Conservation (phyloP, 2,888 invertebrate species). For the Pharmacophagus antenor region DNA sequence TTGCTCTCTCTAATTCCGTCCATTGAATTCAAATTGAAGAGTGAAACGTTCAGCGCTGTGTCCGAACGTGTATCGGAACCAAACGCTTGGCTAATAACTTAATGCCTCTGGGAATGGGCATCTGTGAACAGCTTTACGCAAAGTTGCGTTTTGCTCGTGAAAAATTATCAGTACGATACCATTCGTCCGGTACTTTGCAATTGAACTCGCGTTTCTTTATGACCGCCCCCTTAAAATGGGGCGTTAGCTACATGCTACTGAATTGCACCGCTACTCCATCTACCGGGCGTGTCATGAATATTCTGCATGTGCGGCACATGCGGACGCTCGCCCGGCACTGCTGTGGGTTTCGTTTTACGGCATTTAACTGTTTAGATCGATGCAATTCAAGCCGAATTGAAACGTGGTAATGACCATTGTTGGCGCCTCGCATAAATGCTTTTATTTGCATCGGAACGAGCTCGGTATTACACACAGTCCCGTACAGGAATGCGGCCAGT, state of each 20-base stretch:
- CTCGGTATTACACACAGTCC: conserved; percentile 53
- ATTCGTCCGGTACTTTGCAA: conserved; percentile 39
- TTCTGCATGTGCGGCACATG: conserved; percentile 58
- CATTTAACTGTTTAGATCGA: conserved; percentile 65
- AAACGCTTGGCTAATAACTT: conserved; percentile 74
- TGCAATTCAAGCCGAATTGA: conserved; percentile 60
- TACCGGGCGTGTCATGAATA: conserved; percentile 58
- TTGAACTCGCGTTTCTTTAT: conserved; percentile 44
- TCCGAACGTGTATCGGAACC: conserved; percentile 59
- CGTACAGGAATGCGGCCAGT: conserved; percentile 49
- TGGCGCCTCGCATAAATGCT: conserved; percentile 63
- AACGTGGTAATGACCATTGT: conserved; percentile 73
- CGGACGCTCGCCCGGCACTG: conserved; percentile 43
- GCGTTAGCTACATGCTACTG: conserved; percentile 39
- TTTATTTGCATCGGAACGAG: conserved; percentile 72
- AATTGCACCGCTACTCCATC: conserved; percentile 50
- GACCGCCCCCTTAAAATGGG: conserved; percentile 33
- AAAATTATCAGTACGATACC: conserved; percentile 38
- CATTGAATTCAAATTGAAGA: conserved; percentile 78
- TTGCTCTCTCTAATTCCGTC: conserved; percentile 65
- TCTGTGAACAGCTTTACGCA: conserved; percentile 45
- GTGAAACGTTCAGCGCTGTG: conserved; percentile 62
- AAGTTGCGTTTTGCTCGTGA: conserved; percentile 44
- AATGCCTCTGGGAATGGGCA: conserved; percentile 73
- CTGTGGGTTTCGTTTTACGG: conserved; percentile 60